Conservation (phyloP, 2,888 invertebrate species). For the Trilocha varians region DNA sequence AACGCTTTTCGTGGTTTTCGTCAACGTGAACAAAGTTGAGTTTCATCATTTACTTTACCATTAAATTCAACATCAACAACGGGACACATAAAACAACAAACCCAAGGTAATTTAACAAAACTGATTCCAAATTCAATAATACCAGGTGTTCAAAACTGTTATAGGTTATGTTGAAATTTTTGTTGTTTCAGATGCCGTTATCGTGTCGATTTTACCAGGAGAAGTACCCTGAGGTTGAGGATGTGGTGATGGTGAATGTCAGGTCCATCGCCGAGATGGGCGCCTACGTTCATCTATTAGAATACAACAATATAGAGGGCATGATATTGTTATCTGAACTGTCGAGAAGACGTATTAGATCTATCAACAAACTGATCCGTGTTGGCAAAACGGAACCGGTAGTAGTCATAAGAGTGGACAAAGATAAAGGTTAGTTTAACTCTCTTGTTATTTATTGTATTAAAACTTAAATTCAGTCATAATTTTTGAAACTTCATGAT, state of each 20-base stretch:
- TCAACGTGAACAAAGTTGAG: conserved; percentile 62
- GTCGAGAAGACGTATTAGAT: conserved; percentile 97
- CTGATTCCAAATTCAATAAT: neutral
- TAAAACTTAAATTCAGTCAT: too few species aligned
- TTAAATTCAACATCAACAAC: conserved; percentile 21
- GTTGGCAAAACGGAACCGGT: conserved; percentile 99
- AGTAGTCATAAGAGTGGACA: conserved; percentile 98
- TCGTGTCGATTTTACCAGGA: conserved; percentile 98
- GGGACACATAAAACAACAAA: conserved; percentile 22
- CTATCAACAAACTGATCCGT: conserved; percentile 98
- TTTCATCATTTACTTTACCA: conserved; percentile 46
- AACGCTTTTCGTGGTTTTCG: conserved; percentile 19
- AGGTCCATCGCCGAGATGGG: conserved; percentile 99
- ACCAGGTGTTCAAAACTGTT: neutral
- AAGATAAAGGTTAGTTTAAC: conserved; percentile 89
- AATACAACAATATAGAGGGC: conserved; percentile 99
- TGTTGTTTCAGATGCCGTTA: conserved; percentile 82
- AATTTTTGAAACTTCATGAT: too few species aligned
- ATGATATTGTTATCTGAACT: conserved; percentile 99
- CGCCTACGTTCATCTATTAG: conserved; percentile 96
- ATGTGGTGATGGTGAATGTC: conserved; percentile 99
- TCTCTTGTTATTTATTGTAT: neutral
- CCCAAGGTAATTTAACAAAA: conserved; percentile 34
- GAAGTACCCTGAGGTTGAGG: conserved; percentile 98
- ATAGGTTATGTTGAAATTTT: conserved; percentile 39